Conservation (phyloP, 2,113 vertebrate genomes). For the Argyrosomus japonicus region DNA sequence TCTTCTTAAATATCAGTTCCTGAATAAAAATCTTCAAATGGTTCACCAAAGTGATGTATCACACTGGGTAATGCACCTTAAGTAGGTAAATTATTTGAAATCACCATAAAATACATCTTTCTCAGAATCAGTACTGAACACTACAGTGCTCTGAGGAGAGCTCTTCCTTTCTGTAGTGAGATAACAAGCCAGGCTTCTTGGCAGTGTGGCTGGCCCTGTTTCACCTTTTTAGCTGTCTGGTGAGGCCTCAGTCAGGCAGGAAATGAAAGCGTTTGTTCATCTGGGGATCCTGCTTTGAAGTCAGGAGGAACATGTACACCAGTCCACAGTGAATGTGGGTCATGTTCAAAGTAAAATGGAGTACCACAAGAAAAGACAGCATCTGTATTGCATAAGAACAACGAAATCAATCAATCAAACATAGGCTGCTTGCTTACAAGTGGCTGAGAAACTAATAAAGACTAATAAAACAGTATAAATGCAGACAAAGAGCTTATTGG, state of each 20-base stretch:
- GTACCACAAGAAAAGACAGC: background rate
- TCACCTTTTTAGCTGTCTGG: slow-evolving; percentile 42
- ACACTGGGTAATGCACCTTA: background rate
- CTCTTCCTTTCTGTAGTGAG: slow-evolving; percentile 7
- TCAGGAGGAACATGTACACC: slow-evolving; percentile 1
- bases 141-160: background rate
- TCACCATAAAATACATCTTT: background rate
- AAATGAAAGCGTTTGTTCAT: slow-evolving; percentile 67
- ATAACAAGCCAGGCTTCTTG: slow-evolving; percentile 38
- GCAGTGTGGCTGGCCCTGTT: slow-evolving; percentile 1
- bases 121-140: background rate
- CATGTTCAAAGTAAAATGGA: slow-evolving; percentile 52
- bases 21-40: background rate
- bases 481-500: too few relatives aligned
- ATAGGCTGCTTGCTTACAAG: background rate
- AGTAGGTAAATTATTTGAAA: background rate
- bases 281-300: slow-evolving; percentile 55
- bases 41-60: background rate
- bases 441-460: background rate
- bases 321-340: slow-evolving; percentile 59
- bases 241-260: slow-evolving; percentile 38
- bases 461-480: too few relatives aligned
- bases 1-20: background rate
- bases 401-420: slow-evolving; percentile 6
- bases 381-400: background rate